Evolutionary conservation across 2,113 vertebrate genomes (phyloP).

Genomic region (Sylvia atricapilla): DNA sequence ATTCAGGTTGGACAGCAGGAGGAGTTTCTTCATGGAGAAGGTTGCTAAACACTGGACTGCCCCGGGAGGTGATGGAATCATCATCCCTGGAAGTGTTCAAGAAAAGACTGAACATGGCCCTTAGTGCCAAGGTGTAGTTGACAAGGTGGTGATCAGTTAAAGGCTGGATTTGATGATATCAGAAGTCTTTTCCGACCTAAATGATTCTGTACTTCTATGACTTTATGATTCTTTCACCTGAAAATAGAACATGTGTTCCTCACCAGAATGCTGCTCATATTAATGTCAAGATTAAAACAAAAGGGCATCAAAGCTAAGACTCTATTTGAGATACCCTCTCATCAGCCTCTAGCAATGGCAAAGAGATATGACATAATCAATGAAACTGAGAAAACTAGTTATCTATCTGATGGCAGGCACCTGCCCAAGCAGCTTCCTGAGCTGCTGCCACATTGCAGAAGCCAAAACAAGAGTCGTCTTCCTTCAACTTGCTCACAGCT

Average conservation of each 20-base stretch:
- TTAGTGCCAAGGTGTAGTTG: not conserved
- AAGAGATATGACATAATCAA: not conserved
- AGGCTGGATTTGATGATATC: not conserved
- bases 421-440: not conserved
- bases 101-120: not conserved
- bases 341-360: not conserved
- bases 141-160: not conserved
- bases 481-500: not conserved
- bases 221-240: not conserved
- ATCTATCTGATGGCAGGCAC: not conserved
- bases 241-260: not conserved
- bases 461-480: not conserved
- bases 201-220: not conserved
- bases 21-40: not conserved
- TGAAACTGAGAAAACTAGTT: not conserved
- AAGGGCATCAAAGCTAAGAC: not conserved
- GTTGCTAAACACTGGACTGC: not conserved
- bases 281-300: not conserved
- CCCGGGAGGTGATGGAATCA: not conserved
- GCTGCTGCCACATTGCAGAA: not conserved
- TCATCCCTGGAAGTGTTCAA: not conserved
- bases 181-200: not conserved
- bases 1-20: not conserved
- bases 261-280: not conserved
- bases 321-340: not conserved